phyloP scores from a whole-genome alignment of 2,113 vertebrate species.

The Nipponia nippon region DNA sequence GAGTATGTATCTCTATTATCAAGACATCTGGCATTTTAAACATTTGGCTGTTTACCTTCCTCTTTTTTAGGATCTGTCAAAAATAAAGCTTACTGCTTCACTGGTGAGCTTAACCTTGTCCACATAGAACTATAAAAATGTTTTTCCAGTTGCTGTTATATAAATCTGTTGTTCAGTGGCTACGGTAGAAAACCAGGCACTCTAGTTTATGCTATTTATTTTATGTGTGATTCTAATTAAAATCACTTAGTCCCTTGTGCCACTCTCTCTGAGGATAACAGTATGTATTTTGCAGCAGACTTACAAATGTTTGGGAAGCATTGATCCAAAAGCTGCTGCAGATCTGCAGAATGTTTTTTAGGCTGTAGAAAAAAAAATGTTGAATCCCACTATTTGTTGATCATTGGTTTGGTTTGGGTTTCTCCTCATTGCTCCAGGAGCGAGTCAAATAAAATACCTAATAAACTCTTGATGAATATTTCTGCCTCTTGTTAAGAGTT shows the following conservation, averaged over 20 bases:
- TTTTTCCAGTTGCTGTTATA: neutral
- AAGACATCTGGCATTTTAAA: neutral
- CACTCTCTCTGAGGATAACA: neutral
- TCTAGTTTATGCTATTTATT: neutral
- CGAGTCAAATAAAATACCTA: neutral
- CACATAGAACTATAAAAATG: neutral
- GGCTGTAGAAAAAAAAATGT: neutral
- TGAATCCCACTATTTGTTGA: neutral
- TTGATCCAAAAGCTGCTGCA: neutral
- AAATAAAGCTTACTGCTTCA: neutral
- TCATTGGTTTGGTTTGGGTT: neutral
- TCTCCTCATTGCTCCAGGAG: neutral
- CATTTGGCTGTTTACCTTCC: neutral
- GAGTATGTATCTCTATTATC: neutral
- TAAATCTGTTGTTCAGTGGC: neutral
- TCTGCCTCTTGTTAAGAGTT: neutral
- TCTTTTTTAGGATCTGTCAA: neutral
- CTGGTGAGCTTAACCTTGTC: neutral
- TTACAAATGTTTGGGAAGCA: neutral
- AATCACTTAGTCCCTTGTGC: neutral
- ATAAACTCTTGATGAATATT: neutral
- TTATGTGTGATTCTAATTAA: neutral
- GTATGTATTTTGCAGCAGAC: neutral
- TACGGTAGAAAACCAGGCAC: neutral
- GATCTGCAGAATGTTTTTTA: neutral